Evolutionary conservation across 2,797 vertebrate genomes (phyloP).

Genomic region (Novumbra hubbsi): DNA sequence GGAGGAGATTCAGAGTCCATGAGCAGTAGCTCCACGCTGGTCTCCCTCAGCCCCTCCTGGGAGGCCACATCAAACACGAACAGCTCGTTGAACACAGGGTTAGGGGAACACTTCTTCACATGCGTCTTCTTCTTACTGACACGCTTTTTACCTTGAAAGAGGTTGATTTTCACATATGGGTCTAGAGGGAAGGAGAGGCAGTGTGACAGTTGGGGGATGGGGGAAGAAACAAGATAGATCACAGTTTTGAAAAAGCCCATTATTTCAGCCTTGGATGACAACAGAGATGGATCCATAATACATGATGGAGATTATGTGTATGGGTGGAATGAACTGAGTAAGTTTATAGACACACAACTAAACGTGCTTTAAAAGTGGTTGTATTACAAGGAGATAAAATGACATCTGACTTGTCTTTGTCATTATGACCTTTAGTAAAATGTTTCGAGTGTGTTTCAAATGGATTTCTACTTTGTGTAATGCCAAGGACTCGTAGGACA

Average conservation of each 20-base stretch:
- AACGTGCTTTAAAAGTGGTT: conserved; percentile 44
- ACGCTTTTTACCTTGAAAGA: conserved; percentile 94
- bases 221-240: neutral
- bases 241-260: neutral
- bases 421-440: conserved; percentile 24
- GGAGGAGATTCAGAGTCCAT: conserved; percentile 84
- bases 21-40: conserved; percentile 95
- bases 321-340: neutral
- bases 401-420: conserved; percentile 36
- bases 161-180: conserved; percentile 96
- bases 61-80: conserved; percentile 97
- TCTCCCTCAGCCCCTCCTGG: conserved; percentile 87
- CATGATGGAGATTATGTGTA: neutral
- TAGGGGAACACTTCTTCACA: conserved; percentile 94
- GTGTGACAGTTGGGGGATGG: neutral
- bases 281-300: neutral
- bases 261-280: too few relatives aligned
- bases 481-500: neutral
- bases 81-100: conserved; percentile 96
- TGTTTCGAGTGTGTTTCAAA: conserved; percentile 2
- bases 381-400: conserved; percentile 56
- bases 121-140: conserved; percentile 99
- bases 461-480: neutral
- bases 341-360: neutral
- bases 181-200: conserved; percentile 72